phyloP scores from a whole-genome alignment of 1,140 invertebrate species.

The Bombus fervidus region DNA sequence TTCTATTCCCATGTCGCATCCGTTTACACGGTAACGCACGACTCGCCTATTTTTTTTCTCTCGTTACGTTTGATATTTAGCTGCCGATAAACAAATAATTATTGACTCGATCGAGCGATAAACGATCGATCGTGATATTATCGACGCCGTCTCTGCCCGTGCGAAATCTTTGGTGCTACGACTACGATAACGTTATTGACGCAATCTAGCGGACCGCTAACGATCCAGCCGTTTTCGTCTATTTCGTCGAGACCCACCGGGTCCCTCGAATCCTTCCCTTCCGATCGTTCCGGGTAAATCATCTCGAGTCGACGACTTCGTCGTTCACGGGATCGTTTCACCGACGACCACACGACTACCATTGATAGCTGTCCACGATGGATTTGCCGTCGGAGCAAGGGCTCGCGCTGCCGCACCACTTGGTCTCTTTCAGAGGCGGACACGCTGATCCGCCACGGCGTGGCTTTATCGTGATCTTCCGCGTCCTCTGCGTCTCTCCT shows the following conservation, averaged over 20 bases:
- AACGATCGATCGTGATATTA: constrained; percentile 10
- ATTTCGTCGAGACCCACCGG: background rate
- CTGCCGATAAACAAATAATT: no score
- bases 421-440: constrained; percentile 90
- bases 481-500: constrained; percentile 90
- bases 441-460: constrained; percentile 90
- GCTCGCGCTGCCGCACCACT: constrained; percentile 92
- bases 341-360: constrained; percentile 66
- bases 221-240: constrained; percentile 36
- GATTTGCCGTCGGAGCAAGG: constrained; percentile 83
- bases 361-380: constrained; percentile 69
- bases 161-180: constrained; percentile 44
- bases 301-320: constrained; percentile 10
- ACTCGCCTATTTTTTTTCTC: background rate
- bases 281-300: constrained; percentile 14
- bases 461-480: constrained; percentile 89
- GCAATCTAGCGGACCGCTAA: constrained; percentile 36
- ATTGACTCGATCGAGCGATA: constrained; percentile 10
- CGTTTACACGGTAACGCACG: no score
- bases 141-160: background rate
- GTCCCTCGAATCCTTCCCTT: background rate
- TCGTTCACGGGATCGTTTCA: constrained; percentile 24
- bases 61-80: background rate
- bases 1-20: no score
- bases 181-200: constrained; percentile 50